A percentile compares a stretch with the other conserved stretches of the same genome.
Evolutionary conservation across 1,140 invertebrate species (phyloP).

Genomic region (Nephila pilipes): DNA sequence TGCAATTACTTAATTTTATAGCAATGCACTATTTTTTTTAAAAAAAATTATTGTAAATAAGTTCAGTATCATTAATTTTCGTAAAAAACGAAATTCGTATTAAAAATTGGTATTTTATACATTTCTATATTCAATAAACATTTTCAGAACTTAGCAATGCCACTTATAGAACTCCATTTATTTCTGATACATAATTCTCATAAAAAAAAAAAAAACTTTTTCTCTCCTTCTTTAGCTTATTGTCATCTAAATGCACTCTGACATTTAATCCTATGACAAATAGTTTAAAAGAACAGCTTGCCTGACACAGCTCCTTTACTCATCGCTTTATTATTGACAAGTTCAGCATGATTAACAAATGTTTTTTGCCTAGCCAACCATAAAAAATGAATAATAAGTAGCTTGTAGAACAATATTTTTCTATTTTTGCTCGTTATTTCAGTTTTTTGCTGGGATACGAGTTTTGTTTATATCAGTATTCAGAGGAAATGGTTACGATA

Average conservation of each 20-base stretch:
- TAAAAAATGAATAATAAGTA: conserved; percentile 32
- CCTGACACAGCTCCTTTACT: conserved; percentile 19
- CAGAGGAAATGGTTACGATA: neutral
- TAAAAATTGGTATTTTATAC: too few relatives aligned
- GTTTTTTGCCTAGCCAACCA: neutral
- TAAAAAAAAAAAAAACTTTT: too few relatives aligned
- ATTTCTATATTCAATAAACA: too few relatives aligned
- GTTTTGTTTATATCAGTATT: conserved; percentile 5
- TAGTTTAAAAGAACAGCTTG: conserved; percentile 29
- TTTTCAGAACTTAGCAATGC: too few relatives aligned
- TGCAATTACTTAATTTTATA: too few relatives aligned
- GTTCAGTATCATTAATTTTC: too few relatives aligned
- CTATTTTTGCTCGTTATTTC: neutral
- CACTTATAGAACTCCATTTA: too few relatives aligned
- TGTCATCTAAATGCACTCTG: neutral
- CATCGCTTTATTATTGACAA: conserved; percentile 34
- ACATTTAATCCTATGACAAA: conserved; percentile 32
- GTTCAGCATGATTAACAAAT: conserved; percentile 37
- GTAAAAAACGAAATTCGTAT: too few relatives aligned
- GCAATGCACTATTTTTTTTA: too few relatives aligned
- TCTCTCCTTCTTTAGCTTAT: neutral
- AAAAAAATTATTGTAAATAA: too few relatives aligned
- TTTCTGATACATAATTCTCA: too few relatives aligned
- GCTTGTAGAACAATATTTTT: neutral
- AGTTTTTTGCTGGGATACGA: conserved; percentile 1